Percentiles rank a stretch among this genome's conserved stretches.
phyloP scores from a whole-genome alignment of 2,888 invertebrate species.

The Rhimphoctona megacephalus region DNA sequence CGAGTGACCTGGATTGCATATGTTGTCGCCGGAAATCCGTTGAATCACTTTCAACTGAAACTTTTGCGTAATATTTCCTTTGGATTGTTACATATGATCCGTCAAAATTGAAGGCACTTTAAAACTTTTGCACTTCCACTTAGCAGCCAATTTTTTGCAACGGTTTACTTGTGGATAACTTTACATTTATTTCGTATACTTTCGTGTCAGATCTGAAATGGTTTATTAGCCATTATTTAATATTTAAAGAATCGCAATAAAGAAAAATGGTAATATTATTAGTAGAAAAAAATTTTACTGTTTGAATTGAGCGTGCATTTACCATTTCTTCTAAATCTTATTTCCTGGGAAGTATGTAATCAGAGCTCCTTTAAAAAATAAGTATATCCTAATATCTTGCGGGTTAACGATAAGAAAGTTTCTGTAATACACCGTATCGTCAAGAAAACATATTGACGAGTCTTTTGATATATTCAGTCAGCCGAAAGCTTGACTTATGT shows the following conservation, averaged over 20 bases:
- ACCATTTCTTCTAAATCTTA: constrained; percentile 12
- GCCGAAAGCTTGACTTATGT: constrained; percentile 14
- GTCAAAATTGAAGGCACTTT: neutral
- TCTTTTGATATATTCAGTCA: constrained; percentile 14
- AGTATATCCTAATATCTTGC: neutral
- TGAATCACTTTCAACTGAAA: neutral
- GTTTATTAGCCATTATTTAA: neutral
- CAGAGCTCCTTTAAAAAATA: neutral
- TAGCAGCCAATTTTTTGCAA: neutral
- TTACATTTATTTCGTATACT: neutral
- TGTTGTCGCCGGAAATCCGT: neutral
- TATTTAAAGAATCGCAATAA: neutral
- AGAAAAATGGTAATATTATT: neutral
- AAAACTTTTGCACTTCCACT: neutral
- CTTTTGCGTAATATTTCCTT: neutral
- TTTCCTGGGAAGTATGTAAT: constrained; percentile 4
- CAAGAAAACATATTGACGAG: neutral
- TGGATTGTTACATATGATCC: neutral
- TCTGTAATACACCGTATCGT: constrained; percentile 22
- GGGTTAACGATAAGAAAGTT: constrained; percentile 31
- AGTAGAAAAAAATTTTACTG: neutral
- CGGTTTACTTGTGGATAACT: neutral
- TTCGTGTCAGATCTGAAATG: neutral
- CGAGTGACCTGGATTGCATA: neutral
- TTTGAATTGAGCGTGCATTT: neutral